Conservation (phyloP, 2,113 vertebrate genomes). For the Peucedramus taeniatus region DNA sequence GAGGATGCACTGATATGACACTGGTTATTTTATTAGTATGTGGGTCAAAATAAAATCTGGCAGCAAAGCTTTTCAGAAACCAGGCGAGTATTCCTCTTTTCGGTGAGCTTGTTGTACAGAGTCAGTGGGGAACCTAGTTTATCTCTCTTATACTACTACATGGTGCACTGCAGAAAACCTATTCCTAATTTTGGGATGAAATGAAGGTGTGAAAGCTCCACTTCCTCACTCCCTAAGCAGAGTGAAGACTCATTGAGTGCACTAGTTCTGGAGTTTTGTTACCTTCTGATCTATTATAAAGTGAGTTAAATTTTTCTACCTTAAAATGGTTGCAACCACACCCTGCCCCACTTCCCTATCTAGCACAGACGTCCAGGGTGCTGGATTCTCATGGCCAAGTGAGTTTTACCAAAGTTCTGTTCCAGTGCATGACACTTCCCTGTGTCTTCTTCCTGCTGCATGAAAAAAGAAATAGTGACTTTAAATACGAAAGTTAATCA, state of each 20-base stretch:
- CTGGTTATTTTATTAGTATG: neutral
- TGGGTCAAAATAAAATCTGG: slow-evolving; percentile 51
- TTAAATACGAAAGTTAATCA: slow-evolving; percentile 25
- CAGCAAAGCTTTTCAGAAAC: slow-evolving; percentile 10
- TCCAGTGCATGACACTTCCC: neutral
- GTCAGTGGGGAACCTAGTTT: neutral
- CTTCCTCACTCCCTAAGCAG: neutral
- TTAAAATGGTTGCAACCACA: neutral
- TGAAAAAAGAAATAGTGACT: neutral
- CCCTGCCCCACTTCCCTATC: neutral
- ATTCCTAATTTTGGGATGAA: neutral
- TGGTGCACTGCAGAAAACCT: neutral
- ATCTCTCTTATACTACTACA: neutral
- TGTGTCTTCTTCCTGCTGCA: neutral
- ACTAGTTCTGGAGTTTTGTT: neutral
- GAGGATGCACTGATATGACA: slow-evolving; percentile 40
- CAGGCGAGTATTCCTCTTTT: neutral
- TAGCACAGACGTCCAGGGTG: slow-evolving; percentile 11
- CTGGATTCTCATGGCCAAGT: neutral
- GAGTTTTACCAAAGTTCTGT: slow-evolving; percentile 11
- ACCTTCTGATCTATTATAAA: neutral
- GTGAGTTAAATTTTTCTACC: slow-evolving; percentile 11
- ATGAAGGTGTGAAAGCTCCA: neutral
- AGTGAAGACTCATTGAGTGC: neutral
- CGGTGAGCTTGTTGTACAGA: neutral